Conservation (phyloP, 1,140 invertebrate genomes). For the Mylabris phalerata region DNA sequence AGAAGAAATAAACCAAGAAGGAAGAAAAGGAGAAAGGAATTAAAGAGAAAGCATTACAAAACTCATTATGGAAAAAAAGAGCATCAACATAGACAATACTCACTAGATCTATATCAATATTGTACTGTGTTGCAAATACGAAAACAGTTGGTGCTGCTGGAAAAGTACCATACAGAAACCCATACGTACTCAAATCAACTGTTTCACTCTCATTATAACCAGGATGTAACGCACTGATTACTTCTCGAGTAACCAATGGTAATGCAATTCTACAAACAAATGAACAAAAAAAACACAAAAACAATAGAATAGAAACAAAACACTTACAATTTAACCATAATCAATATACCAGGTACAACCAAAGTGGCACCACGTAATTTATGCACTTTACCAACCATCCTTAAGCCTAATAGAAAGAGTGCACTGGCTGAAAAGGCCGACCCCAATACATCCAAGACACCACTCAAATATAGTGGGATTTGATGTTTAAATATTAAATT, state of each 20-base stretch:
- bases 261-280: constrained; percentile 61
- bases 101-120: constrained; percentile 79
- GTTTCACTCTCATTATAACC: constrained; percentile 65
- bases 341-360: constrained; percentile 77
- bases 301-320: neutral
- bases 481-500: constrained; percentile 10
- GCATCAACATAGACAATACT: constrained; percentile 28
- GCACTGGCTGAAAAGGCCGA: constrained; percentile 87
- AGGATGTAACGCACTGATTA: constrained; percentile 66
- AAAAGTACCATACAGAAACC: constrained; percentile 93
- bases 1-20: too few relatives aligned
- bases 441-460: constrained; percentile 73
- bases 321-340: constrained; percentile 81
- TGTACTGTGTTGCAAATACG: constrained; percentile 86
- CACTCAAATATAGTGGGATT: constrained; percentile 52
- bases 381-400: constrained; percentile 88
- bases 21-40: too few relatives aligned
- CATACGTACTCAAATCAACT: constrained; percentile 79
- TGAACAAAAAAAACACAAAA: neutral
- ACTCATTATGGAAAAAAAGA: too few relatives aligned
- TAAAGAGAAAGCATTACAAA: too few relatives aligned
- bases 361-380: constrained; percentile 67
- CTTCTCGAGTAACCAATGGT: constrained; percentile 81
- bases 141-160: constrained; percentile 92
- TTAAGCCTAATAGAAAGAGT: constrained; percentile 81